Evolutionary conservation across 2,888 invertebrate species (phyloP), one percentile per base, ranked within the genome.

Genomic region (Lathronympha strigana): DNA sequence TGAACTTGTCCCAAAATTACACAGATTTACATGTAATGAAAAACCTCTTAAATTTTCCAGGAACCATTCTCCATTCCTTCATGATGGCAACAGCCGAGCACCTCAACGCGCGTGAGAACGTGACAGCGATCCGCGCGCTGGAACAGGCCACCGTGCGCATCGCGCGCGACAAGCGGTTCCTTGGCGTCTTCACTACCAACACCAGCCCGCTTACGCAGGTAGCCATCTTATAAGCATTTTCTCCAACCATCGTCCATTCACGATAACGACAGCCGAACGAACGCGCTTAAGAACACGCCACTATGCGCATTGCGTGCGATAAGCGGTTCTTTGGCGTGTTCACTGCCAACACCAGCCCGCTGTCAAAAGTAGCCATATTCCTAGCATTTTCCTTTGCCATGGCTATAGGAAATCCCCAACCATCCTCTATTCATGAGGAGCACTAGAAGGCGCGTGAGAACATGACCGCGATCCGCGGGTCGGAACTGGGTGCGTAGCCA

Each of bases 171-270:
- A 93, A 94, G 61, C 86, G 93, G 6, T 97, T 95, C 81, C 87
- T 88, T 0, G 97, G 97, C 0, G 95, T 97, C 25, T 95, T 97
- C 71, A 97, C 97, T 1, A 97, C 97, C 2, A 97, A 97, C 80
- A 97, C 97, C 23, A 97, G 95, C 76, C 96, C 97, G 0, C 89
- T 97, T n/a, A 97, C 97, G 25, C 96, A 96, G 94, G 96, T 96
- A 89, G n/a, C n/a, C n/a, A n/a, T n/a, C n/a, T n/a, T n/a, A n/a
- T n/a, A n/a, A n/a, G n/a, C n/a, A n/a, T n/a, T n/a, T n/a, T n/a
- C n/a, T n/a, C n/a, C n/a, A 49, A 28, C 31, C 31, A 31, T 13
- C 9, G n/a, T n/a, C n/a, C n/a, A n/a, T 97, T 96, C 82, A 97
- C 97, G 97, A 97, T 97, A 96, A 96, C 95, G 1, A 97, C 97